A percentile compares a stretch with the other conserved stretches of the same genome.
These are phyloP conservation scores for Boleophthalmus pectinirostris DNA, from an alignment of 2,113 vertebrate species.

Conservation along the genomic window DNA sequence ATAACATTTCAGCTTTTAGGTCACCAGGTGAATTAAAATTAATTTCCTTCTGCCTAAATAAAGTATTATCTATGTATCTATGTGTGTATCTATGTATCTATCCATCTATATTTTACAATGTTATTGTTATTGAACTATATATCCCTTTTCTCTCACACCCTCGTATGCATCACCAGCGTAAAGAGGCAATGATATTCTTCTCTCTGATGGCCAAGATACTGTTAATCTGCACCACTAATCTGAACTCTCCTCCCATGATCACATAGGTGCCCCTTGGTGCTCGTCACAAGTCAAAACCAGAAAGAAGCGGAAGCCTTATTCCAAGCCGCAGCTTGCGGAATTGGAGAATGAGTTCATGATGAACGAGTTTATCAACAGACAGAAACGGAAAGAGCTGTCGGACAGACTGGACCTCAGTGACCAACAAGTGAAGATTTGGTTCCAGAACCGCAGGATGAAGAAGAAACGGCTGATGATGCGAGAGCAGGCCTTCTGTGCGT, in stretches of 20 bases:
- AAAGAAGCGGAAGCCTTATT: constrained; percentile 95
- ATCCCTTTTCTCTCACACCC: too few relatives aligned
- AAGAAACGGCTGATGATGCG: constrained; percentile 92
- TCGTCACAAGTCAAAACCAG: constrained; percentile 84
- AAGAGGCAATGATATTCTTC: neutral
- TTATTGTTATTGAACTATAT: neutral
- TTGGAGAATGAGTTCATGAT: constrained; percentile 93
- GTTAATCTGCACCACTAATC: constrained; percentile 37
- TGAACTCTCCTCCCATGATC: constrained; percentile 25
- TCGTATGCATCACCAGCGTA: neutral
- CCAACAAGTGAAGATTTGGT: constrained; percentile 85
- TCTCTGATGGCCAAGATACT: neutral
- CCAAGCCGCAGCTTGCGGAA: constrained; percentile 91
- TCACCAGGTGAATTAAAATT: too few relatives aligned
- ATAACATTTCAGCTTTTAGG: too few relatives aligned
- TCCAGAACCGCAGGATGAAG: constrained; percentile 91
- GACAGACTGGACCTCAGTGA: constrained; percentile 87
- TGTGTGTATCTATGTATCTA: too few relatives aligned
- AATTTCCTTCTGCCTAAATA: too few relatives aligned
- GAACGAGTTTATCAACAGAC: constrained; percentile 93
- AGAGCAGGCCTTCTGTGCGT: constrained; percentile 83
- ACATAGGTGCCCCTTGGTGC: constrained; percentile 87
- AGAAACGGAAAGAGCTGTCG: constrained; percentile 91
- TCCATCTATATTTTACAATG: too few relatives aligned
- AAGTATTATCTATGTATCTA: too few relatives aligned